Conservation (phyloP, 2,888 invertebrate genomes). For the Pammene aurita region DNA sequence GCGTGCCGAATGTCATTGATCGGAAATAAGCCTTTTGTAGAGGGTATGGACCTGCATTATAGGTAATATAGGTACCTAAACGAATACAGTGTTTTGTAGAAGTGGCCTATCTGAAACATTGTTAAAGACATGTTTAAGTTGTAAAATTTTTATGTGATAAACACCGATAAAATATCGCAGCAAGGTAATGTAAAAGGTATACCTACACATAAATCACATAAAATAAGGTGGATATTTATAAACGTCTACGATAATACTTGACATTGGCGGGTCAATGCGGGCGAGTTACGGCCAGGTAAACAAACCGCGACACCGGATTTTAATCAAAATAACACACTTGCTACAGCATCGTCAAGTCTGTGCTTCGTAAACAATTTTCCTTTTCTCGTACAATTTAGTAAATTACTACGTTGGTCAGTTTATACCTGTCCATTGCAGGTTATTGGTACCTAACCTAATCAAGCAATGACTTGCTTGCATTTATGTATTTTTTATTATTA, state of each 20-base stretch:
- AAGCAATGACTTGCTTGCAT: too few species aligned
- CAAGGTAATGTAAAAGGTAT: conserved; percentile 4
- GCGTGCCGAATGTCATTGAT: too few species aligned
- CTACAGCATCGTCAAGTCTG: background rate
- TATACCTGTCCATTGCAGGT: too few species aligned
- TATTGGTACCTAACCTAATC: too few species aligned
- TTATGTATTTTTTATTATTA: too few species aligned
- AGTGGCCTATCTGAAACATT: too few species aligned
- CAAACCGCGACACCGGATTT: conserved; percentile 23
- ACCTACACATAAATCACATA: background rate
- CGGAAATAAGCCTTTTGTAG: too few species aligned
- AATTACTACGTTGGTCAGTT: background rate
- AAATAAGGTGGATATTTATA: background rate
- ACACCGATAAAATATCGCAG: conserved; percentile 9
- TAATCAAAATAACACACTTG: conserved; percentile 16
- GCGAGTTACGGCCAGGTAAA: conserved; percentile 25
- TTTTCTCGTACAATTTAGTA: background rate
- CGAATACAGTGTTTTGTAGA: too few species aligned
- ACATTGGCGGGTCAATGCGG: conserved; percentile 32
- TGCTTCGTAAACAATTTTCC: background rate
- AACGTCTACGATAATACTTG: conserved; percentile 24
- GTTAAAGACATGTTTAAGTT: too few species aligned
- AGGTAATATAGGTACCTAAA: too few species aligned
- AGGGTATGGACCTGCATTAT: too few species aligned
- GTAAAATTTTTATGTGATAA: conserved; percentile 7